Conservation (phyloP, 2,797 vertebrate species). For the Melanotaenia parkinsoni region DNA sequence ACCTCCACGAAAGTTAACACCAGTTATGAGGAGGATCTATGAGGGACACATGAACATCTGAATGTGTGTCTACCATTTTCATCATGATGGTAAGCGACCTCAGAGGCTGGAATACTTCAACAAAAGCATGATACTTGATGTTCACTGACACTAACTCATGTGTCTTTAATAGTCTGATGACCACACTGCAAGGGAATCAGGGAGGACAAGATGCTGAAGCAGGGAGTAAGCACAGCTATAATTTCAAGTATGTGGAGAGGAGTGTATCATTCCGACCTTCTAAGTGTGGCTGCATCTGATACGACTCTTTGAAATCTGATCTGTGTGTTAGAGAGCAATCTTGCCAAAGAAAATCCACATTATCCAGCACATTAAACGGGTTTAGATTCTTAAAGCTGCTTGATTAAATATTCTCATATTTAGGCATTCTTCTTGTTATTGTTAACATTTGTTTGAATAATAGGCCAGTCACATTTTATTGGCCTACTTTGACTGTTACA, state of each 20-base stretch:
- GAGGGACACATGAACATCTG: too few species aligned
- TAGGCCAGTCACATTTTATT: not conserved
- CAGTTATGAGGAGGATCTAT: too few species aligned
- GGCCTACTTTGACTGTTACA: not conserved
- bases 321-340: not conserved
- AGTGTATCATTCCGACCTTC: not conserved
- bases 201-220: not conserved
- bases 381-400: not conserved
- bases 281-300: constrained; percentile 12
- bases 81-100: too few species aligned
- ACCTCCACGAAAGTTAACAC: too few species aligned
- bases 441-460: not conserved
- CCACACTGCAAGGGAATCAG: not conserved
- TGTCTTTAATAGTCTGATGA: not conserved
- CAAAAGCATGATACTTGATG: too few species aligned
- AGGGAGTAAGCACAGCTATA: constrained; percentile 1
- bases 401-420: constrained; percentile 1
- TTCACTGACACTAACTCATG: too few species aligned
- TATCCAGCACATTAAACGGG: not conserved
- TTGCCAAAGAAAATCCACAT: not conserved
- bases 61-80: too few species aligned
- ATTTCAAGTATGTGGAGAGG: not conserved
- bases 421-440: not conserved
- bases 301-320: constrained; percentile 3
- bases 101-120: too few species aligned